These are phyloP conservation scores for Leptobrachium ailaonicum DNA, from an alignment of 2,113 vertebrate genomes.

Conservation along the genomic window DNA sequence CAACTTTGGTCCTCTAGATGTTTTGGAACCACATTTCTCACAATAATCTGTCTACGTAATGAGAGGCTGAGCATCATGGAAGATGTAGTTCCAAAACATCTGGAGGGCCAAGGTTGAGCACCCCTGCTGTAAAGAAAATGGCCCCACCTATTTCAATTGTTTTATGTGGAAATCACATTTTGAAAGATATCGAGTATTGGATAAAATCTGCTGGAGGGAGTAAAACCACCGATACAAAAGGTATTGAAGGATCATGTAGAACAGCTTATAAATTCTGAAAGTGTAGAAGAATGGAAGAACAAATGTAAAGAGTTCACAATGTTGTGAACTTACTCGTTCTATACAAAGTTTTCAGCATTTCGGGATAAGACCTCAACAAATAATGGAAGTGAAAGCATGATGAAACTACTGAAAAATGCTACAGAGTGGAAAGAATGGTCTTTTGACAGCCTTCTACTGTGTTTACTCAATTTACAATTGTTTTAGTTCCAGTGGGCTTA, in stretches of 20 bases:
- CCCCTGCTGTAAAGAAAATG: neutral
- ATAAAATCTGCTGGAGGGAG: neutral
- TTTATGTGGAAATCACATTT: slow-evolving; percentile 13
- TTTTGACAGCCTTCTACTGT: slow-evolving; percentile 1
- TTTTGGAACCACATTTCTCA: too few species aligned
- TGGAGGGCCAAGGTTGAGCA: too few species aligned
- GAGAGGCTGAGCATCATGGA: too few species aligned
- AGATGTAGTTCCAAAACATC: too few species aligned
- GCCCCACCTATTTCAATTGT: neutral
- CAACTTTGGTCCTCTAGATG: too few species aligned
- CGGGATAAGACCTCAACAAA: neutral
- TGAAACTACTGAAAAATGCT: slow-evolving; percentile 17
- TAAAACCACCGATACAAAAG: neutral
- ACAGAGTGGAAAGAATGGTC: slow-evolving; percentile 23
- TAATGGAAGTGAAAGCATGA: slow-evolving; percentile 12
- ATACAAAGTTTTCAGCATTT: slow-evolving; percentile 9
- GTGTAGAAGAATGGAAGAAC: neutral
- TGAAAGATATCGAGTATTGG: slow-evolving; percentile 3
- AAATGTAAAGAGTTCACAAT: neutral
- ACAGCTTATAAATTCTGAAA: neutral
- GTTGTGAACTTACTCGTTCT: neutral
- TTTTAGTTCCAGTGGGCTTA: slow-evolving; percentile 4
- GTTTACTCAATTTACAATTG: neutral
- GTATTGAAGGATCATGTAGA: slow-evolving; percentile 1
- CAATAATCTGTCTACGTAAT: too few species aligned